These are phyloP conservation scores for Bothrops alternatus DNA, from an alignment of 2,797 vertebrate species.

Conservation along the genomic window DNA sequence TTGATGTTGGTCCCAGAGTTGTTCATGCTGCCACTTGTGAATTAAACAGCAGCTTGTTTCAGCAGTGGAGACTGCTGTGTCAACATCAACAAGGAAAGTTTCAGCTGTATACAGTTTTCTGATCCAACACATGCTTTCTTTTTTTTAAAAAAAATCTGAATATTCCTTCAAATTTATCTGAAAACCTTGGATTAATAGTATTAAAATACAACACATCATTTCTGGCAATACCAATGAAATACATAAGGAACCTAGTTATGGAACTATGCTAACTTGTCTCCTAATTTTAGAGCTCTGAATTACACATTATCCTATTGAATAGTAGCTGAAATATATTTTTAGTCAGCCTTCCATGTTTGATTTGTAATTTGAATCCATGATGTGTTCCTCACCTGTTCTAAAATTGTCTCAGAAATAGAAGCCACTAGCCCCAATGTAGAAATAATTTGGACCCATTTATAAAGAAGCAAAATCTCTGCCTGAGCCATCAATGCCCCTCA, in stretches of 20 bases:
- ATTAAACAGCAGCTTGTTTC: conserved; percentile 9
- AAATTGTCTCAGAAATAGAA: background rate
- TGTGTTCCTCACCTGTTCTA: background rate
- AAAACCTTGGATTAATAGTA: background rate
- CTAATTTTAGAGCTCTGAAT: background rate
- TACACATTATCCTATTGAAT: background rate
- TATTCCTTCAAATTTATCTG: background rate
- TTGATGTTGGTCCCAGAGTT: conserved; percentile 15
- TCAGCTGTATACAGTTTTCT: background rate
- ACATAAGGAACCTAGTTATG: background rate
- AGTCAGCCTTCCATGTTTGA: background rate
- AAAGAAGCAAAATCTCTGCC: background rate
- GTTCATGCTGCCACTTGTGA: conserved; percentile 2
- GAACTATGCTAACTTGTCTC: background rate
- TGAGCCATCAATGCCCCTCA: background rate
- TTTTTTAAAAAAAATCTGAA: background rate
- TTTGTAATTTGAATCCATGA: background rate
- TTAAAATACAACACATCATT: background rate
- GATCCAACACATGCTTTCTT: background rate
- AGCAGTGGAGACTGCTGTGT: background rate
- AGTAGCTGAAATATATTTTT: background rate
- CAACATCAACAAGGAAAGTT: conserved; percentile 3
- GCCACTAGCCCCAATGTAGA: background rate
- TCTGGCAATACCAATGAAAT: background rate
- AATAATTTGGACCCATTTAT: background rate